Percentiles rank a stretch among this genome's conserved stretches.
Evolutionary conservation across 2,113 vertebrate species (phyloP).

Genomic region (Octodon degus): DNA sequence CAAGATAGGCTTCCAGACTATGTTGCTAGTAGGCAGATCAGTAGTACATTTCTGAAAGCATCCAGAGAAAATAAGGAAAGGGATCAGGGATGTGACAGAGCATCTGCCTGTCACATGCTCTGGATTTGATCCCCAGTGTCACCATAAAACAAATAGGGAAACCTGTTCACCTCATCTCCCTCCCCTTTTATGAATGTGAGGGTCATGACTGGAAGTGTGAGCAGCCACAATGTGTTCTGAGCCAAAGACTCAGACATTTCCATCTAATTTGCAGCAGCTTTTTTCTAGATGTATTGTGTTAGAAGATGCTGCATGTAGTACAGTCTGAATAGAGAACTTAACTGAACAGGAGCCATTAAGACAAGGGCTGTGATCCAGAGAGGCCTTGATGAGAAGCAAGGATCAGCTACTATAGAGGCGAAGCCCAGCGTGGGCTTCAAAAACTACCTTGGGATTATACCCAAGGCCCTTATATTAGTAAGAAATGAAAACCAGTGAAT

Average conservation of each 20-base stretch:
- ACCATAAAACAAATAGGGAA: not conserved
- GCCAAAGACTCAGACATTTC: not conserved
- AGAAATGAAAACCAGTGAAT: not conserved
- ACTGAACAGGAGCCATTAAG: not conserved
- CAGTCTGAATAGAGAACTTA: fast-evolving
- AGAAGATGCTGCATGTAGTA: not conserved
- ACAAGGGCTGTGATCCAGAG: not conserved
- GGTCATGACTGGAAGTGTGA: fast-evolving
- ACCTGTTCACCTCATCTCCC: not conserved
- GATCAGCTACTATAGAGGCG: not conserved
- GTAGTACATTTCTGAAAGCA: fast-evolving
- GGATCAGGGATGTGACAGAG: not conserved
- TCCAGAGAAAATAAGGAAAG: too few relatives aligned
- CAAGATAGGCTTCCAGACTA: not conserved
- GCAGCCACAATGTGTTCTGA: not conserved
- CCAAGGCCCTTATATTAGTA: too few relatives aligned
- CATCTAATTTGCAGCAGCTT: not conserved
- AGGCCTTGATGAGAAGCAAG: fast-evolving
- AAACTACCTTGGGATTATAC: not conserved
- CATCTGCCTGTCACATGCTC: not conserved
- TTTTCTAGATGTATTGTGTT: fast-evolving
- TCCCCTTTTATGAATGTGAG: not conserved
- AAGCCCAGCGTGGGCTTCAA: not conserved
- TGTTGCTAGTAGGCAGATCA: not conserved
- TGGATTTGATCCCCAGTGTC: not conserved